phyloP scores from a whole-genome alignment of 1,140 invertebrate genomes.

The Zaprionus camerounensis region DNA sequence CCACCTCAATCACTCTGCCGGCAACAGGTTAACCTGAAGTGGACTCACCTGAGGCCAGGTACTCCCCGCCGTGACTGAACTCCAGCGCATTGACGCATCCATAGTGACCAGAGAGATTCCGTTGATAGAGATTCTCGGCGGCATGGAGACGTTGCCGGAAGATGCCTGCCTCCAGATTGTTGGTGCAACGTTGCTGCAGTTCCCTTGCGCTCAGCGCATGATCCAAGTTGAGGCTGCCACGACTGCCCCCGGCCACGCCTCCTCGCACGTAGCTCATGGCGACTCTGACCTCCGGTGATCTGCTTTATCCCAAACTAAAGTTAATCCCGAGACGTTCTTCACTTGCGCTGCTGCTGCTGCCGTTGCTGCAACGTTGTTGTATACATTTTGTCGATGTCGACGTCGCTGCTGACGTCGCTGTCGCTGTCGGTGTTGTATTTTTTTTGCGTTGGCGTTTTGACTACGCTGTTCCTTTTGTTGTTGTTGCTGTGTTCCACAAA shows the following conservation, averaged over 20 bases:
- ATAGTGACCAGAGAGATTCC: constrained; percentile 94
- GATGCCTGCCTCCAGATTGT: constrained; percentile 82
- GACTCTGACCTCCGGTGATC: not conserved
- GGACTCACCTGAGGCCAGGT: constrained; percentile 92
- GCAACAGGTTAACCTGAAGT: constrained; percentile 21
- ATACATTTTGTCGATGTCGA: constrained; percentile 49
- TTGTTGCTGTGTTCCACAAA: not conserved
- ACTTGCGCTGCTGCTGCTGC: constrained; percentile 12
- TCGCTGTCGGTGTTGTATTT: constrained; percentile 18
- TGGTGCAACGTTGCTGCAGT: constrained; percentile 34
- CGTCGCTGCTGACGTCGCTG: constrained; percentile 32
- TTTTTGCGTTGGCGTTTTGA: constrained; percentile 28
- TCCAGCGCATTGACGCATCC: constrained; percentile 99
- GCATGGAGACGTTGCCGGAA: constrained; percentile 87
- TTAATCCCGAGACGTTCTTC: not conserved
- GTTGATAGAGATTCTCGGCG: constrained; percentile 91
- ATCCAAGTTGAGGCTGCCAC: constrained; percentile 58
- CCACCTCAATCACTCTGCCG: not conserved
- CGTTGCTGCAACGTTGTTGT: constrained; percentile 38
- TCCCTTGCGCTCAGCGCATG: constrained; percentile 58
- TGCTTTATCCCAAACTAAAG: not conserved
- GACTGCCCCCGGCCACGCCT: not conserved
- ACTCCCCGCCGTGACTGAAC: constrained; percentile 94
- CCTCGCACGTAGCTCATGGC: constrained; percentile 48
- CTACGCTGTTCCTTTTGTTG: not conserved